Conservation (phyloP, 2,113 vertebrate species). For the Philantomba maxwellii region DNA sequence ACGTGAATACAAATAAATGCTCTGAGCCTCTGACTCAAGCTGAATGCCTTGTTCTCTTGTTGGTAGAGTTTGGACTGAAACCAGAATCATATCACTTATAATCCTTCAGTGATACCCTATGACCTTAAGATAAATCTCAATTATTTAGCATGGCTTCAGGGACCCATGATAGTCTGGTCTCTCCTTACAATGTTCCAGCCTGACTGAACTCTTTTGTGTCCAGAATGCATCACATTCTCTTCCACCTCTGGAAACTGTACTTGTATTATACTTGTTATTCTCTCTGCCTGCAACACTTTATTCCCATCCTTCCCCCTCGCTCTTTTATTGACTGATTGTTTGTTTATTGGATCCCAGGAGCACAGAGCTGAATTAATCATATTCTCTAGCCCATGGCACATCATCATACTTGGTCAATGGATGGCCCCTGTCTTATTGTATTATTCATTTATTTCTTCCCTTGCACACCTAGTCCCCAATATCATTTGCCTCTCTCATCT, state of each 20-base stretch:
- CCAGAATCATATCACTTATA: neutral
- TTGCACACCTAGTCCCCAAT: neutral
- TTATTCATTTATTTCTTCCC: neutral
- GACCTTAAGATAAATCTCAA: neutral
- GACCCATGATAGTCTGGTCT: neutral
- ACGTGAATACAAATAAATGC: neutral
- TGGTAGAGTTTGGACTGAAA: neutral
- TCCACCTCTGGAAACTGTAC: neutral
- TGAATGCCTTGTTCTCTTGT: neutral
- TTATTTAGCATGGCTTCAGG: neutral
- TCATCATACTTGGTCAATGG: neutral
- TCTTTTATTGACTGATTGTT: neutral
- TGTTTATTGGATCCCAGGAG: neutral
- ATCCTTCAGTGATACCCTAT: neutral
- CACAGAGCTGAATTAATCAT: neutral
- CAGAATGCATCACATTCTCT: neutral
- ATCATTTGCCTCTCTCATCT: neutral
- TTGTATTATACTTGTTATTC: neutral
- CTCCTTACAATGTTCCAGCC: neutral
- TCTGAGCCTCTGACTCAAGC: neutral
- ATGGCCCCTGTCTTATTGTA: neutral
- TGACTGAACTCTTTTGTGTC: neutral
- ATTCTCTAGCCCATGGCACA: neutral
- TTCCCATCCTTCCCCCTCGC: neutral
- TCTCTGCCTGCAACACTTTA: neutral